Base-by-base conservation (phyloP, 2,888 invertebrate genomes). In the Melanargia galathea region DNA sequence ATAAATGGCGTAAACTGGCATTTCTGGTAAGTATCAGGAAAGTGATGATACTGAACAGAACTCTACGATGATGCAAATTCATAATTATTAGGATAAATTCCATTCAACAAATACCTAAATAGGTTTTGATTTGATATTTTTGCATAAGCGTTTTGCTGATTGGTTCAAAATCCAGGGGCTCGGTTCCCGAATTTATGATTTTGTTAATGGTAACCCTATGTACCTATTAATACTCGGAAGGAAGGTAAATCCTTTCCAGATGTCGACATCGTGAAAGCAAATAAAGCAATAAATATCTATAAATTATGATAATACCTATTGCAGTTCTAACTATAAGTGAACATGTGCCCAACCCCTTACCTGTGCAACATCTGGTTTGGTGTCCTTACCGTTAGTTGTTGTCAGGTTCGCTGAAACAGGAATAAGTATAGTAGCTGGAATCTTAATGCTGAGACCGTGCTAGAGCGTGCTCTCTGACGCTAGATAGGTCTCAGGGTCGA, bases 161-260 rank as follows among this genome's bases (percentile, higher is more conserved):
- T 26, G 24, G 24, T 38, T 38, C n/a, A 38, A 38, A 13, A 38
- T 16, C n/a, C 38, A 38, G 38, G n/a, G n/a, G 7, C 16, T 40
- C 7, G 2, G 24, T 26, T 18, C 51, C 51, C 6, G 33, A 18
- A 11, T 35, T 52, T 13, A 35, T 52, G 7, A 20, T 13, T 52
- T 20, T 51, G 5, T 33, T 24, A 6, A 33, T 51, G 51, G 52
- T 52, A 20, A 35, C 52, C 30, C 49, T 40, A 22, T n/a, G n/a
- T n/a, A 45, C 35, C 10, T 35, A 11, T 6, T 35, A 35, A 11
- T 38, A 55, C 11, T 55, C 7, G 18, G 11, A 7, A 52, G 35
- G 8, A 18, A 35, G 43, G 55, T 55, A 55, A 55, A 59, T 63
- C 52, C 46, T 58, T 38, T 63, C 35, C 58, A 59, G 58, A 58